phyloP scores from a whole-genome alignment of 2,888 invertebrate genomes.

The Cremastobaeus sp. region DNA sequence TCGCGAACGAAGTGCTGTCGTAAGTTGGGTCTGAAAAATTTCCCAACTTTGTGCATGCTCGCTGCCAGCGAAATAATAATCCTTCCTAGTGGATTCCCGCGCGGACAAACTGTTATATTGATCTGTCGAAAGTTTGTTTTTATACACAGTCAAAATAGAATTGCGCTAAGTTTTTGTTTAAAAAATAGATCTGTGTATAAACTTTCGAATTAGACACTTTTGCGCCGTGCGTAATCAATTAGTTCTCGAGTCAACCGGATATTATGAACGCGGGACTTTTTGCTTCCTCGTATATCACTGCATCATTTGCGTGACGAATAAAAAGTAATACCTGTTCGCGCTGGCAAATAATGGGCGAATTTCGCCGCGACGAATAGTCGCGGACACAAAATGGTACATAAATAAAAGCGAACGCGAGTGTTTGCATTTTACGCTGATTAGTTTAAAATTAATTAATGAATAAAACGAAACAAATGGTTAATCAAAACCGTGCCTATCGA shows the following conservation, averaged over 20 bases:
- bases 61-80: slow-evolving; percentile 23
- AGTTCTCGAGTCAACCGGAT: slow-evolving; percentile 1
- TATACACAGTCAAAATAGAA: slow-evolving; percentile 5
- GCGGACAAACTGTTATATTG: slow-evolving; percentile 15
- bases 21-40: slow-evolving; percentile 6
- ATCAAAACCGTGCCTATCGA: too few relatives aligned
- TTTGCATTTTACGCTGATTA: slow-evolving; percentile 7
- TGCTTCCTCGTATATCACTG: not conserved
- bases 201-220: not conserved
- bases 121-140: slow-evolving; percentile 30
- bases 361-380: not conserved
- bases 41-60: not conserved
- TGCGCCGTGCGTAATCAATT: slow-evolving; percentile 5
- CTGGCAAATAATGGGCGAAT: not conserved
- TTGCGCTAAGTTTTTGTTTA: slow-evolving; percentile 5
- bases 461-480: too few relatives aligned
- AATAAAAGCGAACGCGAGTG: not conserved
- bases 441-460: slow-evolving; percentile 1
- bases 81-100: slow-evolving; percentile 3
- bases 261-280: not conserved
- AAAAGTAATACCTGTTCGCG: slow-evolving; percentile 3
- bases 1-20: slow-evolving; percentile 6
- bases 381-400: not conserved
- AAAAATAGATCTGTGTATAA: too few relatives aligned
- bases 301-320: slow-evolving; percentile 10